Base-by-base conservation (phyloP, 2,888 invertebrate species). In the Sicus ferrugineus region DNA sequence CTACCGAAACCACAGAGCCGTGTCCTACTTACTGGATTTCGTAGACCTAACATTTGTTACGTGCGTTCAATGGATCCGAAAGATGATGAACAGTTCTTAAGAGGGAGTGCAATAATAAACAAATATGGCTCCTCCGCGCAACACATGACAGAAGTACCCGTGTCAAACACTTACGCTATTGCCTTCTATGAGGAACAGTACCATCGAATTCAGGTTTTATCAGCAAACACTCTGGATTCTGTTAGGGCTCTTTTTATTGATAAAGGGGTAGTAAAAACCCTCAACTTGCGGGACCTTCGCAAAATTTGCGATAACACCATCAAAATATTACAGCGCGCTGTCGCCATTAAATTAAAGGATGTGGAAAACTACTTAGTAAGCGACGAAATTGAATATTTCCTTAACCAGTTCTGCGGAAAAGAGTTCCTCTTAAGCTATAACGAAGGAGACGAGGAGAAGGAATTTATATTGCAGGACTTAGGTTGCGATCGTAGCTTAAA, bases 11-110 rank as follows among this genome's bases (percentile, higher is more conserved):
- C 67, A 28, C 68, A 66, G 26, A 69, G 70, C 19, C 63, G 42
- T 56, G 73, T 74, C 2, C 2, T 67, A 6, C 26, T 74, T 26
- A 71, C 71, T 7, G 70, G 66, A 0, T 73, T 74, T 58, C 71
- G 70, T 11, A 61, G 71, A 9, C 23, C 70, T 7, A 70, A 74
- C 58, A 61, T 71, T 2, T 74, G 73, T 30, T 72, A 38, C 14
- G 59, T 74, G 26, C 73, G 73, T 30, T 73, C 72, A 1, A 50
- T 71, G 26, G 72, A 69, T 23, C 70, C 72, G 0, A 34, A 61
- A 0, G 19, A 31, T 42, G 31, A 66, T 2, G 65, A 54, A 16
- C 23, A 26, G 16, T 66, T 38, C 21, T 16, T 4, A 16, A 66
- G 56, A 54, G 42, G 54, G 11, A 3, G 7, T 3, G 1, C 11